Conservation (phyloP, 2,113 vertebrate species). For the Colossoma macropomum region DNA sequence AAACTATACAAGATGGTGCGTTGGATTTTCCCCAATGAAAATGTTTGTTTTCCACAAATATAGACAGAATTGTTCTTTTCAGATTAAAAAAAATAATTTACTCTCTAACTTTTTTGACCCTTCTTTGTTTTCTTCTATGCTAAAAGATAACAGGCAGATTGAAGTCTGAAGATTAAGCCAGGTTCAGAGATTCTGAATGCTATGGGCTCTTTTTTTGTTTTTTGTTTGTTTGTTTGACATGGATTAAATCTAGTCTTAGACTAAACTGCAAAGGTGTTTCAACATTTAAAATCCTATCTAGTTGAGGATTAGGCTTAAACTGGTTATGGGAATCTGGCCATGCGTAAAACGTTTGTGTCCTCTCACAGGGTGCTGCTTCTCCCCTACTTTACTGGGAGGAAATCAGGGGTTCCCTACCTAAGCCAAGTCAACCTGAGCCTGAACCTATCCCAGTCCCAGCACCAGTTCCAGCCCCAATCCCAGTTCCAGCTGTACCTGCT, state of each 20-base stretch:
- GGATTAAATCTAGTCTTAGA: no score
- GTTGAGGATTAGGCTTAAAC: no score
- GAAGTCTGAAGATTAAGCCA: not conserved
- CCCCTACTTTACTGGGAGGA: constrained; percentile 84
- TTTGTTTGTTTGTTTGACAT: no score
- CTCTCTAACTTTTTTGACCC: not conserved
- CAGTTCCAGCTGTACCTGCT: not conserved
- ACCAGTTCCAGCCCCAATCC: constrained; percentile 12
- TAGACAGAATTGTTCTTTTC: not conserved
- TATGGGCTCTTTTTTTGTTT: no score
- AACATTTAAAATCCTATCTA: no score
- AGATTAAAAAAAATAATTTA: not conserved
- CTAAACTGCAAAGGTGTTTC: no score
- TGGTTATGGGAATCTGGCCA: no score
- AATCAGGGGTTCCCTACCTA: constrained; percentile 62
- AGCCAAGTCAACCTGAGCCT: constrained; percentile 66
- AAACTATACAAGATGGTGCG: constrained; percentile 87
- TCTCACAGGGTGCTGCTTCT: constrained; percentile 82
- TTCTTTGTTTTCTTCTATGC: not conserved
- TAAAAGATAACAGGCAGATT: not conserved
- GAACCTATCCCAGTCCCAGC: constrained; percentile 2
- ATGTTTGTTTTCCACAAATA: not conserved
- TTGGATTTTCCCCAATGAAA: not conserved
- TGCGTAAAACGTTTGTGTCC: not conserved
- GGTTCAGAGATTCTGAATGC: no score